A percentile compares a stretch with the other conserved stretches of the same genome.
Evolutionary conservation across 2,113 vertebrate genomes (phyloP).

Genomic region (Tupaia tana): DNA sequence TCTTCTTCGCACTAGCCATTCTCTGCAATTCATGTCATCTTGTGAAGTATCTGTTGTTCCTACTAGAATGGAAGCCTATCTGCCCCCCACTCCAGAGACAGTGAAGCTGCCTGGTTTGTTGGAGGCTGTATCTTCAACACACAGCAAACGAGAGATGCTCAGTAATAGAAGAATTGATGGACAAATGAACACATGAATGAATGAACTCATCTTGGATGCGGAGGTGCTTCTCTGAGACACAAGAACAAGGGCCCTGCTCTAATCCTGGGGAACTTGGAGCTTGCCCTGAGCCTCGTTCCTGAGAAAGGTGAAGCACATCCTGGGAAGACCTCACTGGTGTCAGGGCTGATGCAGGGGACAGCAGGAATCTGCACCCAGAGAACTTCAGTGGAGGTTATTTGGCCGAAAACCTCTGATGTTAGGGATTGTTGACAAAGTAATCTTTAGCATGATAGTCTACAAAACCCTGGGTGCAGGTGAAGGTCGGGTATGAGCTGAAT

Average conservation of each 20-base stretch:
- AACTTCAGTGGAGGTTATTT: not conserved
- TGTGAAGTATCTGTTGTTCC: not conserved
- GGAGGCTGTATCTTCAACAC: not conserved
- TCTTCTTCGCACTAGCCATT: not conserved
- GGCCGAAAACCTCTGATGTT: not conserved
- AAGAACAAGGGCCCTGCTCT: not conserved
- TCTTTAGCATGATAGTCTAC: not conserved
- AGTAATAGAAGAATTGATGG: not conserved
- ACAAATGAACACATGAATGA: not conserved
- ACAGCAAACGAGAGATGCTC: not conserved
- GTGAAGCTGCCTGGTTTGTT: not conserved
- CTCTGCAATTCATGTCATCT: not conserved
- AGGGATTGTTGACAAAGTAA: not conserved
- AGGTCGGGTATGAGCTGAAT: not conserved
- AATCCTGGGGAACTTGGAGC: not conserved
- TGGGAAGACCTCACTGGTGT: not conserved
- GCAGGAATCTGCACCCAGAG: not conserved
- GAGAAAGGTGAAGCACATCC: not conserved
- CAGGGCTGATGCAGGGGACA: not conserved
- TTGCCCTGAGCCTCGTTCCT: not conserved
- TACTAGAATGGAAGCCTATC: not conserved
- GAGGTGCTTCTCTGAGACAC: not conserved
- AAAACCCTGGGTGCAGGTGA: not conserved
- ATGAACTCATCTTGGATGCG: not conserved
- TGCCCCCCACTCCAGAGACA: fast-evolving